Percentiles rank a stretch among this genome's conserved stretches.
phyloP scores from a whole-genome alignment of 1,140 invertebrate species.

The Rhyzopertha dominica region DNA sequence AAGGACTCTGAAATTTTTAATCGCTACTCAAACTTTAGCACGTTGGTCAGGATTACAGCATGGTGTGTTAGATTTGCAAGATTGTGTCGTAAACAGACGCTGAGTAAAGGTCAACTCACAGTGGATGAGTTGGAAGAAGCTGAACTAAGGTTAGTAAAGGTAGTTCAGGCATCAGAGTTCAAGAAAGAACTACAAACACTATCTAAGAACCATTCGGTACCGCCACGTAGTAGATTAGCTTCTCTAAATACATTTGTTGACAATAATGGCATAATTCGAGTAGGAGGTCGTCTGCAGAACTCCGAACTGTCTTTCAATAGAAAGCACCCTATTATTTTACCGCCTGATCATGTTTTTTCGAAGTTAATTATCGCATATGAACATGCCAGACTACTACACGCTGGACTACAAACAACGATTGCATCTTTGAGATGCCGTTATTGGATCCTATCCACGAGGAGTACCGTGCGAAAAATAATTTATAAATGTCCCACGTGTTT shows the following conservation, averaged over 20 bases:
- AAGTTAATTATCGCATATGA: slow-evolving; percentile 1
- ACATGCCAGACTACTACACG: slow-evolving; percentile 2
- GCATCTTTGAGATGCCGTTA: slow-evolving; percentile 5
- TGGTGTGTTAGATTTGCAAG: slow-evolving; percentile 7
- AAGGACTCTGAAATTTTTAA: slow-evolving; percentile 1
- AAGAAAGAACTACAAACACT: background rate
- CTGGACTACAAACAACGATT: background rate
- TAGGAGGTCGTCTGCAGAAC: background rate
- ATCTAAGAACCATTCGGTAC: background rate
- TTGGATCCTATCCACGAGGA: slow-evolving; percentile 15
- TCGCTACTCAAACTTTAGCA: slow-evolving; percentile 3
- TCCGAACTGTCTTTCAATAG: background rate
- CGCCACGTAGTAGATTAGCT: background rate
- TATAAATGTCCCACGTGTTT: slow-evolving; percentile 10
- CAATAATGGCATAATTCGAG: slow-evolving; percentile 1
- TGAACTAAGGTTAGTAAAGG: background rate
- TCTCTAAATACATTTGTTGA: slow-evolving; percentile 10
- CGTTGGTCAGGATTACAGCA: slow-evolving; percentile 5
- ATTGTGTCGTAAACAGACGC: background rate
- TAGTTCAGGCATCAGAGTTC: background rate
- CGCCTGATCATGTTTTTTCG: slow-evolving; percentile 1
- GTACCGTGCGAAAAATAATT: slow-evolving; percentile 6
- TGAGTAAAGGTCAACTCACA: background rate
- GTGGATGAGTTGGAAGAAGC: background rate
- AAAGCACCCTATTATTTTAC: slow-evolving; percentile 13